Base-by-base conservation (phyloP, 2,888 invertebrate genomes). In the Tetrapedia diversipes region DNA sequence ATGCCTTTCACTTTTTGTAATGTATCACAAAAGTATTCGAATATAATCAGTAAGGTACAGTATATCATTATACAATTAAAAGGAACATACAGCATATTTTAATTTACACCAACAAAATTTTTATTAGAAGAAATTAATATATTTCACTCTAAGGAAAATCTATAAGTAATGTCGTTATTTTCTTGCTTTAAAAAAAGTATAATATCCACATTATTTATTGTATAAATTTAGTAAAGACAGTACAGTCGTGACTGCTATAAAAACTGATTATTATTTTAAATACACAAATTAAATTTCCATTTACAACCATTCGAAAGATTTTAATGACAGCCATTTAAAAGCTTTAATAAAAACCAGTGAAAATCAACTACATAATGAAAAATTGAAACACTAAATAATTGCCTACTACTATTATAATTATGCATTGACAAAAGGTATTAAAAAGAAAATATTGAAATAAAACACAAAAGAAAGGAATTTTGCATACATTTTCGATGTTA, bases 141-240 rank as follows among this genome's bases (percentile, higher is more conserved):
- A n/a, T n/a, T n/a, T n/a, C n/a, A n/a, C n/a, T n/a, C n/a, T n/a
- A n/a, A n/a, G n/a, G n/a, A n/a, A n/a, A n/a, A n/a, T 8, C 47
- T 29, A 63, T 19, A 49, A 63, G 37, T 63, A 49, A 63, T 63
- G 61, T 63, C 61, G 61, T 37, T 49, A 27, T 63, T 61, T 4
- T 22, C 39, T 16, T 39, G 8, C 27, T 39, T 10, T n/a, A 34
- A 11, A 34, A 54, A 32, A 34, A 19, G 37, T 54, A 2, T 2
- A 19, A 11, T 54, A 54, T 54, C 14, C 10, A 8, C 32, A 19
- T 7, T 29, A 16, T 22, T 49, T 27, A 27, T 29, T 7, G 16
- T 29, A 27, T 8, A 34, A 29, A 8, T 27, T 16, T 4, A 49
- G 16, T 27, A 27, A 22, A n/a, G 4, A 8, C 1, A 16, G n/a